Evolutionary conservation across 2,797 vertebrate genomes (phyloP).

Genomic region (Diglossa cyanea): DNA sequence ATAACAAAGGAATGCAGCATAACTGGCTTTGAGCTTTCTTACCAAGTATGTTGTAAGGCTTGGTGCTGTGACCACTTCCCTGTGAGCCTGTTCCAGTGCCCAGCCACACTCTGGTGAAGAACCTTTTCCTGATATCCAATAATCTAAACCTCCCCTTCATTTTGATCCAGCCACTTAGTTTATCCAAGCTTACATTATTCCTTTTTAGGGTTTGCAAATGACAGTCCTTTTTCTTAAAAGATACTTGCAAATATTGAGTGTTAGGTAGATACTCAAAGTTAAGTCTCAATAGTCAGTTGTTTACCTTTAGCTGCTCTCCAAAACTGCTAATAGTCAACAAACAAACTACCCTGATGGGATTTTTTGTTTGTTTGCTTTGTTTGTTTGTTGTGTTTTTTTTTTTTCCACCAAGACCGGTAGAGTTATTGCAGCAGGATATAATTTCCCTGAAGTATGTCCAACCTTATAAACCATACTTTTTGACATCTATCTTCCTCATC

Average conservation of each 20-base stretch:
- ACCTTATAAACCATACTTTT: neutral
- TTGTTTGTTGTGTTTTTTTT: rapidly evolving
- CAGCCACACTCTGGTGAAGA: neutral
- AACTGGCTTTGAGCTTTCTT: neutral
- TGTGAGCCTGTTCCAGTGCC: neutral
- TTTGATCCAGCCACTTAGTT: neutral
- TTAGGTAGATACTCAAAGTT: neutral
- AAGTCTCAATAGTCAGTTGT: neutral
- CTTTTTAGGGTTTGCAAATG: neutral
- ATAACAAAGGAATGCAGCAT: neutral
- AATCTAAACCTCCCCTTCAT: neutral
- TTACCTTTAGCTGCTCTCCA: neutral
- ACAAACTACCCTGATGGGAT: neutral
- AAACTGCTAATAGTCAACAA: neutral
- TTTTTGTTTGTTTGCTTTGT: neutral
- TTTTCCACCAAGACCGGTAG: neutral
- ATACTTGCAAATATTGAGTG: neutral
- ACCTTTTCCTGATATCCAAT: neutral
- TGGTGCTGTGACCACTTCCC: neutral
- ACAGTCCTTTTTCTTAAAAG: neutral
- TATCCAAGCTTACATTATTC: neutral
- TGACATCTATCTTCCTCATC: neutral
- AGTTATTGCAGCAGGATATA: neutral
- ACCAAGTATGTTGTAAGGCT: neutral
- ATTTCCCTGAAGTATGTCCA: neutral